Base-by-base conservation (phyloP, 2,888 invertebrate species). In the Sylvicola fuscatus region DNA sequence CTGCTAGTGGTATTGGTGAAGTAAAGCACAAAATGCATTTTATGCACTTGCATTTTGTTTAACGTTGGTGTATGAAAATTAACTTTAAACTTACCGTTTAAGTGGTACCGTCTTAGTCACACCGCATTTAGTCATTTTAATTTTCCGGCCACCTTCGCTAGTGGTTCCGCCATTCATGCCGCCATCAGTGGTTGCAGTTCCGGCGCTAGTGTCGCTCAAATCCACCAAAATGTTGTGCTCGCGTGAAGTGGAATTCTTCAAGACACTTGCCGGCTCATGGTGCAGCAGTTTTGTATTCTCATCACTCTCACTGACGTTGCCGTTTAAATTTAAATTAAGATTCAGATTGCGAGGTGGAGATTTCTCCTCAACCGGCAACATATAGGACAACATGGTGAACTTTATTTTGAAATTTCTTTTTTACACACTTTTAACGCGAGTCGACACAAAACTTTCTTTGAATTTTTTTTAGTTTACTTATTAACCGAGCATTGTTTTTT, bases 351-450 rank as follows among this genome's bases (percentile, higher is more conserved):
- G 54, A 47, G 52, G 70, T 37, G 77, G 75, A 37, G 77, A 75
- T 55, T 79, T 78, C 53, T 78, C 77, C 50, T 77, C 78, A 49
- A 74, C 70, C 35, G 79, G 79, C 47, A 79, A 64, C 75, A 80
- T 77, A 54, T 80, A 79, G 45, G 79, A 79, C 62, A 80, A 63
- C 80, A 80, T 80, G 5, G 29, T 29, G 14, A n/a, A n/a, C n/a
- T n/a, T n/a, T n/a, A n/a, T n/a, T n/a, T n/a, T n/a, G n/a, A n/a
- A n/a, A n/a, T n/a, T n/a, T n/a, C 14, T 4, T 29, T 6, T 29
- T 29, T 29, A 21, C 8, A 6, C 21, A 21, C 4, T 21, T 21
- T 21, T 6, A 21, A 21, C 8, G 4, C 4, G 21, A 21, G 5
- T 4, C 21, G 4, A 8, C 21, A 21, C 4, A 6, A 21, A 21